Evolutionary conservation across 2,888 invertebrate genomes (phyloP).

Genomic region (Troides aeacus): DNA sequence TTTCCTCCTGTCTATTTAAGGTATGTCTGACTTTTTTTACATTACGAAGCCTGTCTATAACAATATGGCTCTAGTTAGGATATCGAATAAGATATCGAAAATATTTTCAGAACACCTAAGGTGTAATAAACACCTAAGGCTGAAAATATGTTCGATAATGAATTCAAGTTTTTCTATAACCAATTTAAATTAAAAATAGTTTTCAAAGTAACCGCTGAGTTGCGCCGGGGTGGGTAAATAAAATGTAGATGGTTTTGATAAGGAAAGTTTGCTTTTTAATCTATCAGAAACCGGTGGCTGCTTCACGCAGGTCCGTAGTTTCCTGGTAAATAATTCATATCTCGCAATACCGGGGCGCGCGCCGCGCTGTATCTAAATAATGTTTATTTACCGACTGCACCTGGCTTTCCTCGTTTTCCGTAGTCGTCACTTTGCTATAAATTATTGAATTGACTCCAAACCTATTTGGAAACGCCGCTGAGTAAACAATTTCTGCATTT

Average conservation of each 20-base stretch:
- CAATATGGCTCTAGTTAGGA: no score
- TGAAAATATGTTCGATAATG: not conserved
- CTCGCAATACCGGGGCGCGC: slow-evolving; percentile 37
- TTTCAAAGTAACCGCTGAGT: not conserved
- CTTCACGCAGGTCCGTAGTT: slow-evolving; percentile 15
- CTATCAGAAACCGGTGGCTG: slow-evolving; percentile 14
- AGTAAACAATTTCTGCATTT: slow-evolving; percentile 10
- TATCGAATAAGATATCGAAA: no score
- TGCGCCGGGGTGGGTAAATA: not conserved
- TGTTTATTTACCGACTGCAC: slow-evolving; percentile 46
- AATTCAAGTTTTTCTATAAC: not conserved
- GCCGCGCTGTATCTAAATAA: slow-evolving; percentile 41
- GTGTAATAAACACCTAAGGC: no score
- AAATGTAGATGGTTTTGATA: slow-evolving; percentile 3
- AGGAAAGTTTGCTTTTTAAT: slow-evolving; percentile 22
- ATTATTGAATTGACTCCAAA: slow-evolving; percentile 26
- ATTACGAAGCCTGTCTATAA: no score
- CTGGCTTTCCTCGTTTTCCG: slow-evolving; percentile 26
- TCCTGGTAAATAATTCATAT: slow-evolving; percentile 61
- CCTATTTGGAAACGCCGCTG: slow-evolving; percentile 8
- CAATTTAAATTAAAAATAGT: not conserved
- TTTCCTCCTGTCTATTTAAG: no score
- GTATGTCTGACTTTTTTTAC: no score
- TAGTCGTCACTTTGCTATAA: slow-evolving; percentile 20
- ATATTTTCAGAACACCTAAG: not conserved